phyloP scores from a whole-genome alignment of 2,113 vertebrate species.

The Meleagris gallopavo region DNA sequence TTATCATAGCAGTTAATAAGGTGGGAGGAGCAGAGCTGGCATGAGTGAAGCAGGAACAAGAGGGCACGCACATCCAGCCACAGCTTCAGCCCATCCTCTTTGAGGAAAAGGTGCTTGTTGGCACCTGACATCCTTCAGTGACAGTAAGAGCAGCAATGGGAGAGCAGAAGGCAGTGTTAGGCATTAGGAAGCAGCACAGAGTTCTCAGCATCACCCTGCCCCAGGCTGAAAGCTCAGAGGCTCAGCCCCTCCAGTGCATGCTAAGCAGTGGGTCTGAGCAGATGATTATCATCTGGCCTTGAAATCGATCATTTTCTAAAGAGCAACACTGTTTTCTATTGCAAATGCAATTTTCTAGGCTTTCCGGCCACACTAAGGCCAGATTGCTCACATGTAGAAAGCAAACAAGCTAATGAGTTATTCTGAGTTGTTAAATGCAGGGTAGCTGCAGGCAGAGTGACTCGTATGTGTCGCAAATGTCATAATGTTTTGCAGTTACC shows the following conservation, averaged over 20 bases:
- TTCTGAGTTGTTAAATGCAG: conserved; percentile 49
- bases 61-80: rapidly evolving
- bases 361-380: not conserved
- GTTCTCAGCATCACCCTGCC: not conserved
- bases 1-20: not conserved
- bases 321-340: not conserved
- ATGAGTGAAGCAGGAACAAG: not conserved
- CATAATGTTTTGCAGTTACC: conserved; percentile 45
- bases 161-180: not conserved
- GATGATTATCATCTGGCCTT: not conserved
- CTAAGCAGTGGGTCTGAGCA: not conserved
- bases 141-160: not conserved
- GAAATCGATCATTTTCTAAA: not conserved
- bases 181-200: not conserved
- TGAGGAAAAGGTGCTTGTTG: not conserved
- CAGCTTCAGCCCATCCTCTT: not conserved
- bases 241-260: not conserved
- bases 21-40: not conserved
- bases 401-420: conserved; percentile 51
- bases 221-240: not conserved
- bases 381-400: not conserved
- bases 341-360: not conserved
- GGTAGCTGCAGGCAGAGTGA: conserved; percentile 32
- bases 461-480: not conserved
- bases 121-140: not conserved